Percentiles rank a stretch among this genome's conserved stretches.
Conservation (phyloP, 2,797 vertebrate genomes). For the Bucorvus abyssinicus region DNA sequence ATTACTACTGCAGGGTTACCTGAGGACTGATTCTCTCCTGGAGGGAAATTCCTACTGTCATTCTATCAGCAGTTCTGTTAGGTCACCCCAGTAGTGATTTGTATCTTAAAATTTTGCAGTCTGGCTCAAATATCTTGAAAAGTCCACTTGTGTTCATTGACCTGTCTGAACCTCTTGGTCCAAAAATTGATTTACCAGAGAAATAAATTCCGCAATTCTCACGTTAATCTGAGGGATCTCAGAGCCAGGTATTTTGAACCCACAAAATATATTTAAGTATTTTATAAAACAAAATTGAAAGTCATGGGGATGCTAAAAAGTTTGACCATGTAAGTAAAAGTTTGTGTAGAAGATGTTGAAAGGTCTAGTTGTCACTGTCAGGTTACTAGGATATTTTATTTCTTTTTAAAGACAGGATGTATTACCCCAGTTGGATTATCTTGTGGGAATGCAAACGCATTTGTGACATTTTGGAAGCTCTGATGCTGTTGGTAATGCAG, state of each 20-base stretch:
- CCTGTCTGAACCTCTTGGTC: neutral
- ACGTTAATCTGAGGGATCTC: neutral
- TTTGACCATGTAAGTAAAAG: neutral
- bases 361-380: neutral
- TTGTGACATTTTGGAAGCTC: neutral
- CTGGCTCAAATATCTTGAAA: neutral
- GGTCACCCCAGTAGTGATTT: neutral
- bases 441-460: neutral
- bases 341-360: neutral
- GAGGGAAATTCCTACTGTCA: neutral
- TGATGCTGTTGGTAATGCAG: neutral
- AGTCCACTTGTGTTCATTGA: neutral
- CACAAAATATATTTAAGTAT: neutral
- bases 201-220: neutral
- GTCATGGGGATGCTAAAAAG: neutral
- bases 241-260: neutral
- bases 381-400: neutral
- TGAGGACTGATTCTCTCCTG: neutral
- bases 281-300: neutral
- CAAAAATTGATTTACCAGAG: neutral
- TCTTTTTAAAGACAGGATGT: neutral
- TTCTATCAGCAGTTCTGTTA: neutral
- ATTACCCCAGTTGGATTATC: neutral
- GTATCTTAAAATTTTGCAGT: neutral
- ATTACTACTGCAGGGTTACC: neutral